Base-by-base conservation (phyloP, 2,888 invertebrate species). In the Apeira syringaria region DNA sequence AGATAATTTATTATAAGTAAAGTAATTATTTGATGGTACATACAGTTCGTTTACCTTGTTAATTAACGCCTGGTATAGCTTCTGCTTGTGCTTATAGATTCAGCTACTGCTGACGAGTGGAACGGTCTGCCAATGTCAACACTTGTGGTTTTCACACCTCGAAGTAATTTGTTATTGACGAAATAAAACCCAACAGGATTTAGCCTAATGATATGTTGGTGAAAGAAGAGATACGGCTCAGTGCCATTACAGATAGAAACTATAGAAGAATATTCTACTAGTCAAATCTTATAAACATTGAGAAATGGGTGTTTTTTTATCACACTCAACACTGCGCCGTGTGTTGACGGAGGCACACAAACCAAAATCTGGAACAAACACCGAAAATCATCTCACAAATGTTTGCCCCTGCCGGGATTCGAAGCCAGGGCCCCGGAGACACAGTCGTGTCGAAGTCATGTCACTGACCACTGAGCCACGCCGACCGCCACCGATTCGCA, bases 61-160 rank as follows among this genome's bases (percentile, higher is more conserved):
- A 35, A 24, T 45, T 45, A 45, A 8, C 45, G 15, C 39, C 31
- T 31, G 29, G 8, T 38, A 34, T 30, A 26, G 30, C 33, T 15
- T n/a, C 33, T 5, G 24, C 8, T 18, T 28, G 43, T 9, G 8
- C 33, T 38, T 25, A 34, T 32, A 30, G 20, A 26, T 22, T 42
- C 15, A 20, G 24, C 8, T 28, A 11, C 20, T 17, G 17, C 9
- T 26, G 10, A 20, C 11, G 13, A 44, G 32, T 30, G n/a, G 30
- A 38, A 26, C 28, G 24, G 24, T 10, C 33, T 6, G 27, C 34
- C 34, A 28, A 12, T 29, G 39, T 45, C 39, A 39, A 27, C 34
- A 12, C 8, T 29, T 17, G 12, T 11, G 5, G 11, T 28, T 8
- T 37, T 43, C 43, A 33, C 37, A 33, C 35, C 5, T 29, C 20